Percentiles rank a stretch among this genome's conserved stretches.
phyloP scores from a whole-genome alignment of 1,140 invertebrate genomes.

The Zaprionus inermis region DNA sequence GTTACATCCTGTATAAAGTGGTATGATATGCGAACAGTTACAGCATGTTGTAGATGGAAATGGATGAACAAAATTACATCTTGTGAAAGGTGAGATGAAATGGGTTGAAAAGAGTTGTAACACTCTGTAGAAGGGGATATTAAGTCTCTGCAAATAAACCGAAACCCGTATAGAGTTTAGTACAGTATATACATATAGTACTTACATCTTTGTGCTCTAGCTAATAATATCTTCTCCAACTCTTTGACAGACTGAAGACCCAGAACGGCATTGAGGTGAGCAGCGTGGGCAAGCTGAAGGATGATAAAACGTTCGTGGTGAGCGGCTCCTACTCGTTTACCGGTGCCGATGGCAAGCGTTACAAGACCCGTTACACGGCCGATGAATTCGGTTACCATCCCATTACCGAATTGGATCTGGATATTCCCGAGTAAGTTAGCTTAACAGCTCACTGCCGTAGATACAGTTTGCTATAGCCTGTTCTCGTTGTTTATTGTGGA shows the following conservation, averaged over 20 bases:
- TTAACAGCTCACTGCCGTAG: no score
- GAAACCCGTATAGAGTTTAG: no score
- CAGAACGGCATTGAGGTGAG: conserved; percentile 82
- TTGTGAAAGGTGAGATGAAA: no score
- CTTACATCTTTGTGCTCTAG: background rate
- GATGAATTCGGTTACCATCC: conserved; percentile 84
- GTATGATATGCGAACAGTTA: no score
- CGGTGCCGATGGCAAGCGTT: conserved; percentile 87
- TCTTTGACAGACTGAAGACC: conserved; percentile 70
- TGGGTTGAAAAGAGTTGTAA: no score
- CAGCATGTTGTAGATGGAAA: no score
- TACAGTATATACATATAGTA: no score
- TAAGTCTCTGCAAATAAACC: background rate
- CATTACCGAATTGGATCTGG: conserved; percentile 81
- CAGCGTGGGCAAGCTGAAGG: conserved; percentile 82
- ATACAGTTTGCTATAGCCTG: background rate
- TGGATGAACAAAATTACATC: no score
- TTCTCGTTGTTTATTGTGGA: no score
- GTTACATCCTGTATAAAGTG: no score
- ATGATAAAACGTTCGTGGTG: conserved; percentile 85
- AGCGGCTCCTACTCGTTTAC: conserved; percentile 87
- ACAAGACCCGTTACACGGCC: conserved; percentile 84
- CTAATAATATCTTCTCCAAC: background rate
- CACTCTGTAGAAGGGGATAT: background rate
- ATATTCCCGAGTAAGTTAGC: conserved; percentile 80